Conservation (phyloP, 2,888 invertebrate genomes). For the Crepidodera aurea region DNA sequence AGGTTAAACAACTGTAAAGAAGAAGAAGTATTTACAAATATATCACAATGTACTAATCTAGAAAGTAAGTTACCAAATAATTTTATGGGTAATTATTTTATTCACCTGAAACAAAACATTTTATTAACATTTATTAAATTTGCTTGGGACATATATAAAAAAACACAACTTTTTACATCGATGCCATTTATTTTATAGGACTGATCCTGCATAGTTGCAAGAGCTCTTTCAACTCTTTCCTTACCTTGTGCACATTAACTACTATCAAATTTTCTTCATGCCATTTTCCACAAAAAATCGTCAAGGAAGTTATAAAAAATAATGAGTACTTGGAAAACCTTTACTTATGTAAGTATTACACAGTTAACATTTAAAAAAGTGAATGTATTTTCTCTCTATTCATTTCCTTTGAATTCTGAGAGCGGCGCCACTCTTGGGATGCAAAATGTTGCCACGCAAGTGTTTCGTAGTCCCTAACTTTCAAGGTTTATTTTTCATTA, state of each 20-base stretch:
- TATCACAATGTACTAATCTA: conserved; percentile 49
- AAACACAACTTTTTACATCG: too few species aligned
- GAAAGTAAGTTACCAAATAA: conserved; percentile 43
- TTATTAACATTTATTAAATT: too few species aligned
- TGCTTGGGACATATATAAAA: too few species aligned
- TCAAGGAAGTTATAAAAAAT: conserved; percentile 47
- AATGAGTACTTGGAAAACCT: conserved; percentile 45
- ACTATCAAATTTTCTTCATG: conserved; percentile 45
- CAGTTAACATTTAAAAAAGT: too few species aligned
- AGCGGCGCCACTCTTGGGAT: too few species aligned
- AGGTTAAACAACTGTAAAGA: conserved; percentile 49
- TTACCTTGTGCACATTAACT: conserved; percentile 42
- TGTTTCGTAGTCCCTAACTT: too few species aligned
- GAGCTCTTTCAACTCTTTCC: conserved; percentile 47
- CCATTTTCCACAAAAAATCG: conserved; percentile 48
- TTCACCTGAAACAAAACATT: too few species aligned
- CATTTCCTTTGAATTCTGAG: too few species aligned
- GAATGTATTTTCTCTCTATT: too few species aligned
- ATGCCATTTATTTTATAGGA: too few species aligned
- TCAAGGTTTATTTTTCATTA: too few species aligned
- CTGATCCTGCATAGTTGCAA: conserved; percentile 47
- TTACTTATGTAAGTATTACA: conserved; percentile 48
- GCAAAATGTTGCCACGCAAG: too few species aligned
- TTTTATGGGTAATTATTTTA: background rate
- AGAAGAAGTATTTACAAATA: conserved; percentile 45